Base-by-base conservation (phyloP, 2,888 invertebrate genomes). In the Arctia plantaginis region DNA sequence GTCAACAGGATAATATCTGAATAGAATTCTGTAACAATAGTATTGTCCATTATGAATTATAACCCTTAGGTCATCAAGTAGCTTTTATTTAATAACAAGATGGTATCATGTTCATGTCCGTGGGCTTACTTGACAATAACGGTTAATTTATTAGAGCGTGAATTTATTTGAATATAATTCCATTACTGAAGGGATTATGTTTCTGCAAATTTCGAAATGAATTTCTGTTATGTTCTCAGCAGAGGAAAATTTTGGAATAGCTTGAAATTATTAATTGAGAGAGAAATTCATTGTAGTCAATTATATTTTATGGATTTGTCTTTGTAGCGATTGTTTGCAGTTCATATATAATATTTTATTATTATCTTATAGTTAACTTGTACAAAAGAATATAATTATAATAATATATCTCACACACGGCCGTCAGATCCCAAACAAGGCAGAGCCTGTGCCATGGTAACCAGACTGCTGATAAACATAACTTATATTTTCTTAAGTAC, bases 1-100 rank as follows among this genome's bases (percentile, higher is more conserved):
- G 80, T 73, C 78, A 65, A 23, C 27, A 41, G n/a, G 73, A 55
- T 69, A 69, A 39, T n/a, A 66, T 74, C 55, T 66, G 27, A 59
- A 59, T 59, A 70, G 35, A 74, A 69, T 73, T 55, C 66, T 51
- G 33, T 41, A 27, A 73, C 69, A 73, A 69, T 51, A 55, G 59
- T 27, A 39, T 27, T 68, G 35, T 44, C 71, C 71, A 71, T 81
- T 79, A 67, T 77, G 75, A 77, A 13, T 51, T 51, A 62, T 79
- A 59, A 79, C 75, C 71, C 74, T 68, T 68, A 72, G 68, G 62
- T 69, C 62, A 66, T 69, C 73, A 66, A 51, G 51, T 68, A 66
- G 73, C 77, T 77, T 75, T 75, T 75, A 82, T 83, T 82, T 81
- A 77, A 83, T 73, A 77, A 69, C 67, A 65, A 73, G 69, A 82